These are phyloP conservation scores for Eulemur rufifrons DNA, from an alignment of 2,113 vertebrate species.

Conservation along the genomic window DNA sequence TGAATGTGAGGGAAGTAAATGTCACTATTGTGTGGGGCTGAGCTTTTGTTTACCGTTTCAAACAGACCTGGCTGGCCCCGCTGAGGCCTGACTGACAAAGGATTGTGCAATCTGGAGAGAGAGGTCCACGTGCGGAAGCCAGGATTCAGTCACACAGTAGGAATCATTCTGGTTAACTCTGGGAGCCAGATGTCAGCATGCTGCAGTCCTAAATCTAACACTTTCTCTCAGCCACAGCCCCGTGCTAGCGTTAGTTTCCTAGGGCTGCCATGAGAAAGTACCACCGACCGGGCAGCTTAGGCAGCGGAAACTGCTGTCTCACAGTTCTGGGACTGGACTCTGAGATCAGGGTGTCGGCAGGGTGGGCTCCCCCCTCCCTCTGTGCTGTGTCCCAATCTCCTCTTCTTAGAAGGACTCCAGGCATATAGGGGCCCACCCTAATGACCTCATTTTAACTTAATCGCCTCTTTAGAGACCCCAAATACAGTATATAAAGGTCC, in stretches of 20 bases:
- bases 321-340: too few species aligned
- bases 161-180: neutral
- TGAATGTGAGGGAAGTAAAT: neutral
- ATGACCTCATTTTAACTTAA: neutral
- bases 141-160: neutral
- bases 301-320: neutral
- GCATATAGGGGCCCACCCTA: too few species aligned
- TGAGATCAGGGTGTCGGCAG: neutral
- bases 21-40: slow-evolving; percentile 36
- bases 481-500: too few species aligned
- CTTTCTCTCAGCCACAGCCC: neutral
- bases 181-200: neutral
- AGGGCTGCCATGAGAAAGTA: neutral
- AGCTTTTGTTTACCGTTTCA: slow-evolving; percentile 6
- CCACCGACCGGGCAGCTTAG: neutral
- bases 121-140: neutral
- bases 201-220: neutral
- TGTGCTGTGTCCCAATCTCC: neutral
- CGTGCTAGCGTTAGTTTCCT: neutral
- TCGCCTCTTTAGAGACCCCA: neutral
- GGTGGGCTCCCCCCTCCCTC: neutral
- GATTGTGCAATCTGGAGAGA: neutral
- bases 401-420: neutral
- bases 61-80: neutral
- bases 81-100: neutral